These are phyloP conservation scores for Neoseiulus cucumeris DNA, from an alignment of 1,140 invertebrate genomes.

Conservation along the genomic window DNA sequence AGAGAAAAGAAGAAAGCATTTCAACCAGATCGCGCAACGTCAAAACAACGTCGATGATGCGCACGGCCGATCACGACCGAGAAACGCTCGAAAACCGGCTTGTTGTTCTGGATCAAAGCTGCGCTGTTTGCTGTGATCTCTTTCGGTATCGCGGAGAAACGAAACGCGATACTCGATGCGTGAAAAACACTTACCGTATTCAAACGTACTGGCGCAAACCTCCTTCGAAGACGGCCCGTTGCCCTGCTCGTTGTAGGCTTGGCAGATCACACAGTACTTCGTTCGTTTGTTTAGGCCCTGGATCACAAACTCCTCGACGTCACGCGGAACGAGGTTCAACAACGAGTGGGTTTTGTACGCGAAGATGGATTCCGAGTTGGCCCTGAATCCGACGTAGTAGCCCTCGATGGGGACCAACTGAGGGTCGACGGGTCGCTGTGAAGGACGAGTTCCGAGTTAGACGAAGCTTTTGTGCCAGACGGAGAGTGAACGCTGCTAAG, in stretches of 20 bases:
- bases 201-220: constrained; percentile 47
- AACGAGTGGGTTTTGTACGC: not conserved
- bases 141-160: no score
- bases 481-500: no score
- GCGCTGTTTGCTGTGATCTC: no score
- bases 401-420: constrained; percentile 27
- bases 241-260: constrained; percentile 30
- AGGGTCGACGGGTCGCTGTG: not conserved
- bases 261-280: constrained; percentile 27
- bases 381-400: constrained; percentile 39
- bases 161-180: no score
- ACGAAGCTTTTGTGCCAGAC: no score
- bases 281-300: constrained; percentile 18
- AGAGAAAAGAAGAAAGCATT: no score
- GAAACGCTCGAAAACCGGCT: no score
- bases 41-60: no score
- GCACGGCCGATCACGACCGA: no score
- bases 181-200: constrained; percentile 41
- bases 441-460: no score
- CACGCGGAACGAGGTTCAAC: not conserved
- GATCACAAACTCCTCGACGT: not conserved
- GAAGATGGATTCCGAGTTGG: constrained; percentile 1
- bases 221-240: constrained; percentile 51
- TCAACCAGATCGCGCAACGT: no score
- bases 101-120: no score